Conservation (phyloP, 2,113 vertebrate genomes). For the Anoplopoma fimbria region DNA sequence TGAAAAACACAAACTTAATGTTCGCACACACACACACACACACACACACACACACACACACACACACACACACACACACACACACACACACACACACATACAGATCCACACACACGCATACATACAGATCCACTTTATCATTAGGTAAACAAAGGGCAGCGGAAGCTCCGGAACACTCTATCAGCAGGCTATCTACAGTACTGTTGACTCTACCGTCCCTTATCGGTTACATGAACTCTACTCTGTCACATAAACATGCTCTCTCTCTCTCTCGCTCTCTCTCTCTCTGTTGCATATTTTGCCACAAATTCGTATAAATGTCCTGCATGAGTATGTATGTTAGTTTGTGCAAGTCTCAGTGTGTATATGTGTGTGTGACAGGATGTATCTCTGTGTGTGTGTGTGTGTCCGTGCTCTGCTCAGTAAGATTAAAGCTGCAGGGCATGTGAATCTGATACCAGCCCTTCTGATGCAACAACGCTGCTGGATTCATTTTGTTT, state of each 20-base stretch:
- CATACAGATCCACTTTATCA: conserved; percentile 68
- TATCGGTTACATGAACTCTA: conserved; percentile 84
- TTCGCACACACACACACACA: too few relatives aligned
- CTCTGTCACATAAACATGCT: conserved; percentile 80
- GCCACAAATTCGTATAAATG: conserved; percentile 1
- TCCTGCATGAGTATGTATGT: neutral
- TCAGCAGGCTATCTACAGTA: conserved; percentile 83
- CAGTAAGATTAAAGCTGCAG: conserved; percentile 31
- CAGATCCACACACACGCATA: conserved; percentile 28
- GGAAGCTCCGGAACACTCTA: conserved; percentile 85
- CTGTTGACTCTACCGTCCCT: conserved; percentile 82
- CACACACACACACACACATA: conserved; percentile 25
- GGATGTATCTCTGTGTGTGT: conserved; percentile 4
- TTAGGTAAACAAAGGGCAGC: conserved; percentile 84
- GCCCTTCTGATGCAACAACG: conserved; percentile 34
- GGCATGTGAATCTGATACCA: conserved; percentile 47
- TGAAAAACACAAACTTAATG: conserved; percentile 38
- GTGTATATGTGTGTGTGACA: neutral
- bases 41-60: conserved; percentile 38
- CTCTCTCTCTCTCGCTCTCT: conserved; percentile 33
- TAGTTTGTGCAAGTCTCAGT: too few relatives aligned
- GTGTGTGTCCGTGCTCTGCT: conserved; percentile 32
- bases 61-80: conserved; percentile 32
- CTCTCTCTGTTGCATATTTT: conserved; percentile 34
- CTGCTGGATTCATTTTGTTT: conserved; percentile 19